These are phyloP conservation scores for Aplysia californica DNA, from an alignment of 1,140 invertebrate genomes.

Conservation along the genomic window DNA sequence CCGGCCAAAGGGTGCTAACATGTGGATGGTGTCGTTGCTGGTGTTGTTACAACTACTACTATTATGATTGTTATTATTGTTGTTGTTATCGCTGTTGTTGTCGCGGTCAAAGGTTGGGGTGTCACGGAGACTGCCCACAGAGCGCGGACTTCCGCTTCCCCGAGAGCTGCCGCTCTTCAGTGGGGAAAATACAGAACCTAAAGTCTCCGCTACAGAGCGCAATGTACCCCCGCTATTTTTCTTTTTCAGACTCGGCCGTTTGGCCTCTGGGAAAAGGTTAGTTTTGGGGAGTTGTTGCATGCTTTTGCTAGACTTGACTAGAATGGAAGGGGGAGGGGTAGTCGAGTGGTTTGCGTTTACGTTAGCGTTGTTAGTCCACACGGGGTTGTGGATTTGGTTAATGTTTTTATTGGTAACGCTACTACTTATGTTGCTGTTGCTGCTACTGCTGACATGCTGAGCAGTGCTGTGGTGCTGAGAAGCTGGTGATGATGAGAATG, in stretches of 20 bases:
- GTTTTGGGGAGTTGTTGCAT: neutral
- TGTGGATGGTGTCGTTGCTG: neutral
- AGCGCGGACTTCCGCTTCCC: neutral
- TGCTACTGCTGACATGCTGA: neutral
- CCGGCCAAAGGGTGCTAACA: neutral
- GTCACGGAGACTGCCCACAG: neutral
- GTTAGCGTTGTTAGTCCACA: neutral
- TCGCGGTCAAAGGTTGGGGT: too few species aligned
- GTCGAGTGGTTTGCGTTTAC: neutral
- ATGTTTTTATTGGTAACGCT: neutral
- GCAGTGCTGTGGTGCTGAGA: neutral
- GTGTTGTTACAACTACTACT: neutral
- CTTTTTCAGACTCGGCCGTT: neutral
- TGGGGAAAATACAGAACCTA: neutral
- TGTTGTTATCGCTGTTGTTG: too few species aligned
- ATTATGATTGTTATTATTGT: neutral
- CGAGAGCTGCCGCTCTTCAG: neutral
- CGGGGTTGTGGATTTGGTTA: neutral
- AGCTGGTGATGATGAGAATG: neutral
- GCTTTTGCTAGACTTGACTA: neutral
- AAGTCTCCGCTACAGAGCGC: neutral
- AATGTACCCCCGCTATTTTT: neutral
- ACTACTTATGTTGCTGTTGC: neutral
- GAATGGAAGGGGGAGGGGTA: too few species aligned
- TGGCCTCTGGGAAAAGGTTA: neutral